Percentiles rank a stretch among this genome's conserved stretches.
phyloP scores from a whole-genome alignment of 2,113 vertebrate genomes.

The Triplophysa dalaica region DNA sequence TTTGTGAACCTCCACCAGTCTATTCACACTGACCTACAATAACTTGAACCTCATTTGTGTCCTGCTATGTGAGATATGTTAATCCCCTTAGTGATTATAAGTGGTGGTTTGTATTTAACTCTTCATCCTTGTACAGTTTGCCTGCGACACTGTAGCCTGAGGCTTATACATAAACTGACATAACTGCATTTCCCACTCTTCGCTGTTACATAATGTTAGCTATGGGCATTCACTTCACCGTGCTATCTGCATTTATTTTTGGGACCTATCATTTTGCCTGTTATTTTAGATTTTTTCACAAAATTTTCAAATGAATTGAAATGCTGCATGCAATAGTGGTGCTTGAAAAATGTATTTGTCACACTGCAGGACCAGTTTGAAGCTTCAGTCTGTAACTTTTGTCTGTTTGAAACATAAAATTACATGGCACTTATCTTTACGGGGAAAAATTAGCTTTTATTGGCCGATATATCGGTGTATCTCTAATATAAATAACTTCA shows the following conservation, averaged over 20 bases:
- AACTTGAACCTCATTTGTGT: not conserved
- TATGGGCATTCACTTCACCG: not conserved
- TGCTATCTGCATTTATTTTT: not conserved
- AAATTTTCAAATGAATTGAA: no score
- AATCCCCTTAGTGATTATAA: conserved; percentile 33
- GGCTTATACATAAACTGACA: not conserved
- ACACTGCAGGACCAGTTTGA: no score
- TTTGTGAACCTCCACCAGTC: not conserved
- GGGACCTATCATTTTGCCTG: no score
- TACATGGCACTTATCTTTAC: no score
- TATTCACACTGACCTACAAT: not conserved
- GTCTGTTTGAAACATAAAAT: no score
- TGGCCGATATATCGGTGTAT: no score
- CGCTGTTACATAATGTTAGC: not conserved
- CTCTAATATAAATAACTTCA: no score
- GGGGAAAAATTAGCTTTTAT: no score
- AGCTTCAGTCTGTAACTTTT: no score
- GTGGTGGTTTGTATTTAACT: not conserved
- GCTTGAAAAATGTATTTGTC: no score
- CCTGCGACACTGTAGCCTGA: not conserved
- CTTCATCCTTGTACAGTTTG: not conserved
- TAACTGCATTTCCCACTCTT: not conserved
- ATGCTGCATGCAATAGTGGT: no score
- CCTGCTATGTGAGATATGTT: conserved; percentile 31
- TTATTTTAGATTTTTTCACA: no score